These are phyloP conservation scores for Punctoribates punctum DNA, from an alignment of 2,888 invertebrate genomes.

Conservation along the genomic window DNA sequence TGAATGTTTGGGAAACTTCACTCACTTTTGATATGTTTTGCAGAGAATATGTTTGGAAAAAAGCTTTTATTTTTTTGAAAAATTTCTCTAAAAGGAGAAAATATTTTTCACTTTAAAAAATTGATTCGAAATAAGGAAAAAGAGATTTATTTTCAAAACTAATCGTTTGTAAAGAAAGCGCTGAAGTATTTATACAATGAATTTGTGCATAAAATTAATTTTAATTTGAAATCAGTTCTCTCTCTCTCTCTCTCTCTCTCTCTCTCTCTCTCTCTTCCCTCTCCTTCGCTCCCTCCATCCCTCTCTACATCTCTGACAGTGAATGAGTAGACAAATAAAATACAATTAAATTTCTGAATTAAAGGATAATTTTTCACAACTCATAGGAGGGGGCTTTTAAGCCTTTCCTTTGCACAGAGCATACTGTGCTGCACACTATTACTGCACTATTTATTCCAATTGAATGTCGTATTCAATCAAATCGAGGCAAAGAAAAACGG, in stretches of 20 bases:
- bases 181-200: neutral
- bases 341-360: too few relatives aligned
- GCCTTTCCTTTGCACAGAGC: neutral
- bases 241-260: neutral
- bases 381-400: neutral
- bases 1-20: neutral
- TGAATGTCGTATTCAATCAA: slow-evolving; percentile 6
- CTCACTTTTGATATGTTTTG: neutral
- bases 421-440: neutral
- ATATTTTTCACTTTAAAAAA: neutral
- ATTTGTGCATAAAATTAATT: slow-evolving; percentile 11
- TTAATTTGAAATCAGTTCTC: neutral
- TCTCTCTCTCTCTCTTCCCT: neutral
- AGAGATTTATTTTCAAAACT: neutral
- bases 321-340: too few relatives aligned
- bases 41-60: neutral
- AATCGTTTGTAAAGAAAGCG: slow-evolving; percentile 7
- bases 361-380: too few relatives aligned
- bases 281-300: neutral
- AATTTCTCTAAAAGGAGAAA: neutral
- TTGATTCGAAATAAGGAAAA: neutral
- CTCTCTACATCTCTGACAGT: too few relatives aligned
- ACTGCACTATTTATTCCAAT: neutral
- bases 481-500: slow-evolving; percentile 7
- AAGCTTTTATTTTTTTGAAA: neutral